These are phyloP conservation scores for Caenorhabditis plicata DNA, from an alignment of 2,888 invertebrate species.

Conservation along the genomic window DNA sequence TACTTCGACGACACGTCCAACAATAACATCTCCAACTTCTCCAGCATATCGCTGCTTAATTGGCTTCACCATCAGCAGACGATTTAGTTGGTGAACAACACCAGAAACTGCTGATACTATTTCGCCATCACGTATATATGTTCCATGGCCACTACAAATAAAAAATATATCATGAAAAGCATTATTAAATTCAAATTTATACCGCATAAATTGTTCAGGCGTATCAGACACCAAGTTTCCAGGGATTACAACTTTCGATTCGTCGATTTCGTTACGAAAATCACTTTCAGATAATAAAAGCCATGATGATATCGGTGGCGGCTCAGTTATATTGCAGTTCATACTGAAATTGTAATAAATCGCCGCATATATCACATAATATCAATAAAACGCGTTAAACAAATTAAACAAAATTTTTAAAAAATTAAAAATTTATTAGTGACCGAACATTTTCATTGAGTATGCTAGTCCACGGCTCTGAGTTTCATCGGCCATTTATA, in stretches of 20 bases:
- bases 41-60: slow-evolving; percentile 78
- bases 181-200: background rate
- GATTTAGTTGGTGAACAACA: slow-evolving; percentile 88
- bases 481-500: no score
- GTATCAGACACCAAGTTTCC: slow-evolving; percentile 38
- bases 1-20: slow-evolving; percentile 89
- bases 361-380: background rate
- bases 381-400: background rate
- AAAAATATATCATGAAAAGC: background rate
- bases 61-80: slow-evolving; percentile 86
- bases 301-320: slow-evolving; percentile 32
- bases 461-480: no score
- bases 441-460: no score
- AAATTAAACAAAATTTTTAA: background rate
- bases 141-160: slow-evolving; percentile 85
- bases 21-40: slow-evolving; percentile 94
- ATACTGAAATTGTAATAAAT: slow-evolving; percentile 1
- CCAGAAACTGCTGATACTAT: slow-evolving; percentile 92
- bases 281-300: slow-evolving; percentile 31
- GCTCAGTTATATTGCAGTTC: slow-evolving; percentile 19
- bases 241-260: slow-evolving; percentile 39
- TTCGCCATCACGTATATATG: slow-evolving; percentile 76
- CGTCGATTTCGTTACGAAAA: slow-evolving; percentile 17
- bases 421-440: background rate
- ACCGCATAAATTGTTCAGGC: slow-evolving; percentile 44